phyloP scores from a whole-genome alignment of 2,888 invertebrate genomes.

The Dyspetes luteomarginatus region DNA sequence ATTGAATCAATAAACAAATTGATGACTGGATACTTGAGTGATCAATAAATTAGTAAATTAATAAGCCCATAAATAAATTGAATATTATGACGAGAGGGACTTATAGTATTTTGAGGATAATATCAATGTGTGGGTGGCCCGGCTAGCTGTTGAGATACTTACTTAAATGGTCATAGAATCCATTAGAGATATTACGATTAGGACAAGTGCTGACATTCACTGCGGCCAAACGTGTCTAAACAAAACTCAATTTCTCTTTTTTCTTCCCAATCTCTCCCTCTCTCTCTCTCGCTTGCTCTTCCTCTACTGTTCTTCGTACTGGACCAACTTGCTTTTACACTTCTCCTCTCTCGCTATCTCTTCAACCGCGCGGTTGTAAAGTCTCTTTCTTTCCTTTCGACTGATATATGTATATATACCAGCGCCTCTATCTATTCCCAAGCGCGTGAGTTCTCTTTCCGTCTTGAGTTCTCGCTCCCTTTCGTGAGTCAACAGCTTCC shows the following conservation, averaged over 20 bases:
- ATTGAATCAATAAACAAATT: background rate
- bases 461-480: conserved; percentile 7
- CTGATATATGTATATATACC: conserved; percentile 24
- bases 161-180: conserved; percentile 75
- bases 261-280: background rate
- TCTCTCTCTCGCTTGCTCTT: background rate
- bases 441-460: conserved; percentile 30
- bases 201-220: conserved; percentile 72
- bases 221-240: conserved; percentile 67
- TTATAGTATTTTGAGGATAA: conserved; percentile 29
- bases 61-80: conserved; percentile 22
- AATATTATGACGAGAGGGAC: conserved; percentile 46
- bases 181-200: conserved; percentile 77
- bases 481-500: conserved; percentile 53
- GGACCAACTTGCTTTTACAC: conserved; percentile 28
- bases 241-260: conserved; percentile 47
- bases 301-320: background rate
- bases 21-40: background rate
- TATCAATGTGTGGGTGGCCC: conserved; percentile 71
- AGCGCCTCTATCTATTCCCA: conserved; percentile 39
- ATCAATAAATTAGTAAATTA: conserved; percentile 29
- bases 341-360: conserved; percentile 49
- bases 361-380: conserved; percentile 33
- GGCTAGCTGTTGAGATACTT: conserved; percentile 69
- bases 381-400: conserved; percentile 40